Evolutionary conservation across 2,113 vertebrate species (phyloP).

Genomic region (Elephantulus edwardii): DNA sequence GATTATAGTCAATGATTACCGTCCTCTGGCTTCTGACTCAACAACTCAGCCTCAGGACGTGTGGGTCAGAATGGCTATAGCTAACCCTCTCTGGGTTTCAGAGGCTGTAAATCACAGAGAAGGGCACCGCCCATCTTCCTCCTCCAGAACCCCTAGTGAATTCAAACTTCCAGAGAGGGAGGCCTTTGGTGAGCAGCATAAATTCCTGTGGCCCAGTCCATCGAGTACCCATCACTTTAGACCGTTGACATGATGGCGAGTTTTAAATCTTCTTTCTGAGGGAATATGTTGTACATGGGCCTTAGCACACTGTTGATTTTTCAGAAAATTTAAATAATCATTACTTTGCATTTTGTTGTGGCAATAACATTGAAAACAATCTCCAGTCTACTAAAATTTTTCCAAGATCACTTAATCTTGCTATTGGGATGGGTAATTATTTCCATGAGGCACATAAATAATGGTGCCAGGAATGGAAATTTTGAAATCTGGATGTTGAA

Average conservation of each 20-base stretch:
- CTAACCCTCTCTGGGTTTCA: too few species aligned
- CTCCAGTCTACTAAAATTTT: not conserved
- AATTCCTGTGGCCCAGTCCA: too few species aligned
- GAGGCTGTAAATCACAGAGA: too few species aligned
- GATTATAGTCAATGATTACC: not conserved
- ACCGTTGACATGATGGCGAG: not conserved
- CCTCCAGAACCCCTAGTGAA: too few species aligned
- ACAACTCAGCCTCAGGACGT: too few species aligned
- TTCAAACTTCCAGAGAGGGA: too few species aligned
- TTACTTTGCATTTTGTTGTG: not conserved
- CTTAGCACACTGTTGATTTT: not conserved
- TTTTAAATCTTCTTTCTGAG: not conserved
- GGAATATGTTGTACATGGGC: not conserved
- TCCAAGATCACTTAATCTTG: not conserved
- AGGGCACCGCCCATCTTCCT: too few species aligned
- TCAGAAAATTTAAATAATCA: conserved; percentile 1
- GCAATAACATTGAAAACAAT: not conserved
- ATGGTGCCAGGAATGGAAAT: not conserved
- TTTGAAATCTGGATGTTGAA: not conserved
- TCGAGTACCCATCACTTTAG: not conserved
- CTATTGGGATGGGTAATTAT: not conserved
- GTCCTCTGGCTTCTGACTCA: not conserved
- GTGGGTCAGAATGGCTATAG: too few species aligned
- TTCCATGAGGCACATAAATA: not conserved
- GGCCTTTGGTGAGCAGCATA: too few species aligned